Conservation (phyloP, 1,140 invertebrate genomes). For the Zaprionus kolodkinae region DNA sequence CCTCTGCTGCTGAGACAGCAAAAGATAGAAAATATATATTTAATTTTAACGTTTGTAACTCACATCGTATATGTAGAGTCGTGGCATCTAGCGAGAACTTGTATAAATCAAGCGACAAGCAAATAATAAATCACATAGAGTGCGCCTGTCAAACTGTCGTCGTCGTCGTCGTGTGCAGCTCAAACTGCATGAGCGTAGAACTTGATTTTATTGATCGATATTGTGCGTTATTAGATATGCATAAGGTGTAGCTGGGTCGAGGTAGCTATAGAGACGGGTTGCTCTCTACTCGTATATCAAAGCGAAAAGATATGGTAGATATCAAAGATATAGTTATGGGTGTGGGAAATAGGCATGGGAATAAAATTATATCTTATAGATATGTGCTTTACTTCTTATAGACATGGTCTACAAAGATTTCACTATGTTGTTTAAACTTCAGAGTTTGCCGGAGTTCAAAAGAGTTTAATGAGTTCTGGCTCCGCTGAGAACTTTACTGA, state of each 20-base stretch:
- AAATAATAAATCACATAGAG: constrained; percentile 56
- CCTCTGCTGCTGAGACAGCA: constrained; percentile 13
- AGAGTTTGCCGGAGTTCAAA: background rate
- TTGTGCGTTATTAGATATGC: constrained; percentile 4
- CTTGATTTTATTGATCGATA: constrained; percentile 8
- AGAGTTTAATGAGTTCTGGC: background rate
- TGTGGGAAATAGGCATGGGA: background rate
- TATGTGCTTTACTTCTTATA: background rate
- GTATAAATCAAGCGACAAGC: constrained; percentile 55
- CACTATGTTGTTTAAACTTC: background rate
- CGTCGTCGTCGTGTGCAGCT: constrained; percentile 14
- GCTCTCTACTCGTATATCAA: background rate
- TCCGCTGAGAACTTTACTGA: constrained; percentile 2
- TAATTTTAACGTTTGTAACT: constrained; percentile 19
- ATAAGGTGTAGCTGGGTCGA: background rate
- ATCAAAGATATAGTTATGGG: background rate
- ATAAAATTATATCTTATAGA: background rate
- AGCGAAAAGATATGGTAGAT: background rate
- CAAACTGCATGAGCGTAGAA: constrained; percentile 10
- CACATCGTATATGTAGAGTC: too few relatives aligned
- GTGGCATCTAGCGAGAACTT: constrained; percentile 54
- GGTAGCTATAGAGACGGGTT: background rate
- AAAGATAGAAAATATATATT: constrained; percentile 31
- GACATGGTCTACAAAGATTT: background rate
- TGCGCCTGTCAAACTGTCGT: constrained; percentile 49